Evolutionary conservation across 2,113 vertebrate species (phyloP), one percentile per base, ranked within the genome.

Genomic region (Chelonoidis abingdonii): DNA sequence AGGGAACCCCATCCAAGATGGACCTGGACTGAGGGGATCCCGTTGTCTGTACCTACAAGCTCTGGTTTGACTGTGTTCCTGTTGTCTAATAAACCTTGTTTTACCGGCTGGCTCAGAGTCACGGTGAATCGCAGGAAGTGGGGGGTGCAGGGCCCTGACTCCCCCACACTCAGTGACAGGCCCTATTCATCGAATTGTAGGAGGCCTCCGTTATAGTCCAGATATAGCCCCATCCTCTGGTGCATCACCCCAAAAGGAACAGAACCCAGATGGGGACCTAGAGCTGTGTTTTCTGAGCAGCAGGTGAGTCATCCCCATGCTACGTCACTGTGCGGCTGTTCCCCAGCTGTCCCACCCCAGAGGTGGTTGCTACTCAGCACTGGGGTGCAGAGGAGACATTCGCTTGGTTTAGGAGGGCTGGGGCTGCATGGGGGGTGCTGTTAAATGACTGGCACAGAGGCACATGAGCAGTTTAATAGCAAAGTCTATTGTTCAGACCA

Each of bases 251-350:
- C 65, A 38, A 22, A 72, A 21, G 65, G 19, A 72, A 19, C n/a
- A 72, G 65, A 21, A 38, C 4, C 35, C 19, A 38, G 17, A 21
- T 38, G 19, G 19, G 19, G 65, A 72, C 65, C 35, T 19, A 38
- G n/a, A 69, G 35, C 19, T 5, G 35, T 22, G 65, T 38, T 17
- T 21, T 8, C 47, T 19, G 21, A 69, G 65, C 65, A 69, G 14
- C 35, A 2, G 35, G 65, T n/a, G 65, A 69, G 35, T 16, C 65
- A 69, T n/a, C 62, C 35, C 29, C 6, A 3, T 7, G 14, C 31
- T 3, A 12, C 13, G 2, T 6, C 8, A 2, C 17, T n/a, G n/a
- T 72, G n/a, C 5, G 3, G n/a, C 65, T 72, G 17, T 72, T 72
- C 17, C 65, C 35, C 65, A 65, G 8, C 65, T 21, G 65, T n/a